These are phyloP conservation scores for Anarhynchus alexandrinus DNA, from an alignment of 2,113 vertebrate species.

Conservation along the genomic window DNA sequence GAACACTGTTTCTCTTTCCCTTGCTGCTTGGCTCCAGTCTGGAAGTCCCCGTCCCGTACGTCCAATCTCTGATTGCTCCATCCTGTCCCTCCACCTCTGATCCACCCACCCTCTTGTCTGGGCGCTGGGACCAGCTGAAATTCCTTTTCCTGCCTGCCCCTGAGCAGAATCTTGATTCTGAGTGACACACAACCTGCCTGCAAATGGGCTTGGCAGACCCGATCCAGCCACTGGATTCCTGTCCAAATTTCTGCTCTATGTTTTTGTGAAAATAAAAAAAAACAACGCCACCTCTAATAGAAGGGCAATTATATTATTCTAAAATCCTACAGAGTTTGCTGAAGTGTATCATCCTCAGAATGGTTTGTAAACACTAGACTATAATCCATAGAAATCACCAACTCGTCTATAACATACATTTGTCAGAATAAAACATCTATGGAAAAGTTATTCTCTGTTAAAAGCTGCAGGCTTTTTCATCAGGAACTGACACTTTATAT, in stretches of 20 bases:
- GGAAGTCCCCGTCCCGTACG: background rate
- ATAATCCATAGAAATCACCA: background rate
- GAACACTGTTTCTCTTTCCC: fast-evolving
- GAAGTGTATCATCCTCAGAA: background rate
- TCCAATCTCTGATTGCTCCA: background rate
- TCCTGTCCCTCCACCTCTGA: background rate
- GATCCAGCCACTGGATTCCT: background rate
- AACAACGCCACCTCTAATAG: background rate
- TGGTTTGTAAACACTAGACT: background rate
- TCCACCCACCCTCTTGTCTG: background rate
- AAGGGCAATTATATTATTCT: background rate
- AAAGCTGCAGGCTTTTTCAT: background rate
- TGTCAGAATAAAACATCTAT: background rate
- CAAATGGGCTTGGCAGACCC: background rate
- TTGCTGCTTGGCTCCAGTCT: background rate
- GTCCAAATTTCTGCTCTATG: background rate
- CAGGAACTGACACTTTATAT: background rate
- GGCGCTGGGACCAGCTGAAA: background rate
- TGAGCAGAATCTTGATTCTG: background rate
- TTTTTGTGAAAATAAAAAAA: background rate
- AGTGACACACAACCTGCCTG: background rate
- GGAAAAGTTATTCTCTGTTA: background rate
- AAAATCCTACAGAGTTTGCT: background rate
- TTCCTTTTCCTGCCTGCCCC: background rate
- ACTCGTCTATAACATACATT: background rate